Evolutionary conservation across 2,113 vertebrate genomes (phyloP), one percentile per base, ranked within the genome.

Genomic region (Miniopterus natalensis): DNA sequence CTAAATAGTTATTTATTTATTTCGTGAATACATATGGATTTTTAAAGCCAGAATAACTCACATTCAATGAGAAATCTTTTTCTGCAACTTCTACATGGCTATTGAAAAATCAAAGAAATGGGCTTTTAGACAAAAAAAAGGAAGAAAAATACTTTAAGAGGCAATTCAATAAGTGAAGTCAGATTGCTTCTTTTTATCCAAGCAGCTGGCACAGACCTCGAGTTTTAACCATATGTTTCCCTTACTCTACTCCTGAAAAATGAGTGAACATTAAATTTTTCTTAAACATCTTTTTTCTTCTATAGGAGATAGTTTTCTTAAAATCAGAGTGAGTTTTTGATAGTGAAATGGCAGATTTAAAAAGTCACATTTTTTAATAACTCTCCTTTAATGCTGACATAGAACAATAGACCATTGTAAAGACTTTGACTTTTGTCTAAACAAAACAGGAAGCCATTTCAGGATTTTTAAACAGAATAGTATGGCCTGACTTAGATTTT

Each of bases 1-100:
- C 47, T 87, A 92, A 97, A 66, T 79, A 78, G 59, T 23, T 86
- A 88, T 61, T 92, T 45, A 55, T 79, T 89, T 47, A 92, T 91
- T 78, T 86, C 90, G 83, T 87, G 51, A 88, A 94, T 84, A 87
- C 14, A 31, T 45, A 74, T 45, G 12, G 13, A 49, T 49, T 95
- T 96, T 91, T 85, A 86, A 90, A 93, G 53, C 8, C 25, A 83
- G 23, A 79, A 68, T 96, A 53, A 80, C 13, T 92, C 21, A 75
- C 0, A 71, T 73, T 87, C 40, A 75, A 11, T 87, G 49, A 20
- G 49, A 77, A 88, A 73, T 40, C 3, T 49, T 59, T 91, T 45
- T 51, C 77, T 95, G 75, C 68, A 95, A 88, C 10, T 94, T 97
- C 45, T 94, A 15, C 20, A 74, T 20, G 14, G 65, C 74, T 90